These are phyloP conservation scores for Toxotes jaculatrix DNA, from an alignment of 2,113 vertebrate genomes.

Conservation along the genomic window DNA sequence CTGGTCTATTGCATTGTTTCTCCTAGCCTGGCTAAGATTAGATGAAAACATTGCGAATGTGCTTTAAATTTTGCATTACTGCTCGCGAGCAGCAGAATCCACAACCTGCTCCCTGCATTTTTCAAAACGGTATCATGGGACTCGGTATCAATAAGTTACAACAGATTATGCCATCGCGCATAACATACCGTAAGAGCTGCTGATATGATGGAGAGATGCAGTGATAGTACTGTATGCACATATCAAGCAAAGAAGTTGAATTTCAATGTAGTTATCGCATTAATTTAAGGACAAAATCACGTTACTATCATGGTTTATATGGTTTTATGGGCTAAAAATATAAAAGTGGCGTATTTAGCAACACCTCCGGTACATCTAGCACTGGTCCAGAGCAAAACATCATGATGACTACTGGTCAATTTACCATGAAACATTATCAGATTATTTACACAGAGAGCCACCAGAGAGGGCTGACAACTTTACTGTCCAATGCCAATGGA, in stretches of 20 bases:
- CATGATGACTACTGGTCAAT: too few species aligned
- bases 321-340: not conserved
- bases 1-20: slow-evolving; percentile 4
- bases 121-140: not conserved
- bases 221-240: too few species aligned
- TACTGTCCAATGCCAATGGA: too few species aligned
- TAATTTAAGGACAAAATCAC: not conserved
- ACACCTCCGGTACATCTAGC: not conserved
- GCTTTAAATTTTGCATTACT: slow-evolving; percentile 8
- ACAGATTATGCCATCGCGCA: not conserved
- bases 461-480: too few species aligned
- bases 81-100: slow-evolving; percentile 2
- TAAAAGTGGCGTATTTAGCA: not conserved
- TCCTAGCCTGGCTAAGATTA: not conserved
- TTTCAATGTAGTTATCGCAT: not conserved
- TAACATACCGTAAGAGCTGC: too few species aligned
- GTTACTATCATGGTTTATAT: not conserved
- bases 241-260: too few species aligned
- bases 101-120: not conserved
- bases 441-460: not conserved
- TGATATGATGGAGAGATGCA: too few species aligned
- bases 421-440: not conserved
- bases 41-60: not conserved
- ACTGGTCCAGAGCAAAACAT: not conserved
- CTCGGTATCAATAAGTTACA: not conserved